These are phyloP conservation scores for Yponomeuta malinellus DNA, from an alignment of 2,888 invertebrate genomes.

Conservation along the genomic window DNA sequence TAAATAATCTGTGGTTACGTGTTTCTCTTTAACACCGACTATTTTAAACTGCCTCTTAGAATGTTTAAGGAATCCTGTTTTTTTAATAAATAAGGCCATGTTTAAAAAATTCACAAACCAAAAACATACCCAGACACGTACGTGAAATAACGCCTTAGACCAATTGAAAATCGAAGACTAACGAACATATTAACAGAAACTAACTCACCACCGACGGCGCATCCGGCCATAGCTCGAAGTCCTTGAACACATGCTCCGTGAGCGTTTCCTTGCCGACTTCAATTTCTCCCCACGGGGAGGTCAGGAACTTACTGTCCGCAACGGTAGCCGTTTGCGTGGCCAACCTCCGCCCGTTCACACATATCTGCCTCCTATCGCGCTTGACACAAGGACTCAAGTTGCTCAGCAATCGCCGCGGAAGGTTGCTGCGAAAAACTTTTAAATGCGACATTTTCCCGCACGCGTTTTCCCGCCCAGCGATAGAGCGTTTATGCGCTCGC, in stretches of 20 bases:
- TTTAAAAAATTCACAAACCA: too few species aligned
- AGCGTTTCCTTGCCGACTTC: constrained; percentile 73
- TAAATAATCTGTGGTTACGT: too few species aligned
- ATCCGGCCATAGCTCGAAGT: constrained; percentile 73
- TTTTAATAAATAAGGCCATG: too few species aligned
- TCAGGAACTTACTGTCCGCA: constrained; percentile 46
- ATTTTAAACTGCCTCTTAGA: too few species aligned
- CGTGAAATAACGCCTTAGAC: too few species aligned
- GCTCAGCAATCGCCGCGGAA: constrained; percentile 55
- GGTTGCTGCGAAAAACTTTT: constrained; percentile 64
- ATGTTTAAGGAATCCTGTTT: too few species aligned
- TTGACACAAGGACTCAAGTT: constrained; percentile 20
- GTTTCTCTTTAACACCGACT: too few species aligned
- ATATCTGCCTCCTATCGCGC: constrained; percentile 31
- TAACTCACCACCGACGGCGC: constrained; percentile 79
- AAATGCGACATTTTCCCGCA: constrained; percentile 56
- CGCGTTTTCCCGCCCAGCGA: constrained; percentile 46
- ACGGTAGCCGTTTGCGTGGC: constrained; percentile 52
- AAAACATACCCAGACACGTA: too few species aligned
- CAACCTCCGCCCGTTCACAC: constrained; percentile 37
- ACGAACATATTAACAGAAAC: background rate
- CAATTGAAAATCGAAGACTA: too few species aligned
- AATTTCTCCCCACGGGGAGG: constrained; percentile 68
- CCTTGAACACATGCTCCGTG: constrained; percentile 76
- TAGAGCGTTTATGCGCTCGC: constrained; percentile 23